Evolutionary conservation across 2,888 invertebrate genomes (phyloP).

Genomic region (Spilosoma lubricipeda): DNA sequence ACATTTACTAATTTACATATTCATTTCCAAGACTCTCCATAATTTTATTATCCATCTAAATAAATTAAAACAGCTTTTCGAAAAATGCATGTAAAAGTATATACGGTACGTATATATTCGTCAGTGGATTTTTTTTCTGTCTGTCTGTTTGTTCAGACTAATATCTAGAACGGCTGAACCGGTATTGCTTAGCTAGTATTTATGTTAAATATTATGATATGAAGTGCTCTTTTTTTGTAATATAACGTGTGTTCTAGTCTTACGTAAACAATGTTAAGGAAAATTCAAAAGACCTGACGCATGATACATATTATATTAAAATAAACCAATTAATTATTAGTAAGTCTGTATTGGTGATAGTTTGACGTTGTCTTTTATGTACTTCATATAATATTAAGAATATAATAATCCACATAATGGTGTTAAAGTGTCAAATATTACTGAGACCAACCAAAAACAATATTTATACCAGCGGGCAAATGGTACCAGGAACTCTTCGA

Average conservation of each 20-base stretch:
- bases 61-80: too few relatives aligned
- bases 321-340: not conserved
- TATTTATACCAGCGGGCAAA: slow-evolving; percentile 40
- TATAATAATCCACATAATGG: slow-evolving; percentile 2
- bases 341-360: not conserved
- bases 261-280: slow-evolving; percentile 3
- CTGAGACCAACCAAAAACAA: not conserved
- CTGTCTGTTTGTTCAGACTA: too few relatives aligned
- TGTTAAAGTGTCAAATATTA: slow-evolving; percentile 16
- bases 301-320: not conserved
- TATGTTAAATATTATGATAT: too few relatives aligned
- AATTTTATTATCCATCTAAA: too few relatives aligned
- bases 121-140: too few relatives aligned
- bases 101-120: too few relatives aligned
- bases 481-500: slow-evolving; percentile 45
- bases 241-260: not conserved
- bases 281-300: not conserved
- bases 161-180: too few relatives aligned
- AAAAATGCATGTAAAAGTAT: too few relatives aligned
- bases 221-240: too few relatives aligned
- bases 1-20: too few relatives aligned
- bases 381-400: not conserved
- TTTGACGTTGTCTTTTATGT: not conserved
- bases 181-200: too few relatives aligned
- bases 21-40: too few relatives aligned